Percentiles rank a stretch among this genome's conserved stretches.
Conservation (phyloP, 2,797 vertebrate species). For the Anniella stebbinsi region DNA sequence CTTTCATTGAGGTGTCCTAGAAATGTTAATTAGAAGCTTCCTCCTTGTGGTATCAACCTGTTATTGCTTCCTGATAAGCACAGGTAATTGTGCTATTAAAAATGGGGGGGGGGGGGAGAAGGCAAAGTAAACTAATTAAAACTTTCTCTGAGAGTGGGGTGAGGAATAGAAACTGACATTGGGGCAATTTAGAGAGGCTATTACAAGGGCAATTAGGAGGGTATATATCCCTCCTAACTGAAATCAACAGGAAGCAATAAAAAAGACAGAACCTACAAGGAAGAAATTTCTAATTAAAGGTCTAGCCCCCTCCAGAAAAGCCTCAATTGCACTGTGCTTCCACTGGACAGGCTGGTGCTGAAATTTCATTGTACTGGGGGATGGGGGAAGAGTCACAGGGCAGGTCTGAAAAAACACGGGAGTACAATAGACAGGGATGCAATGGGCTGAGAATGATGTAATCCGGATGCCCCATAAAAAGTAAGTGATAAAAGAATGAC, state of each 20-base stretch:
- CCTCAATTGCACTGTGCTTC: not conserved
- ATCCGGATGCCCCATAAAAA: not conserved
- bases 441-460: not conserved
- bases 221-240: not conserved
- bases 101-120: not conserved
- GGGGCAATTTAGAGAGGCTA: not conserved
- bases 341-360: not conserved
- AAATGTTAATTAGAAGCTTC: not conserved
- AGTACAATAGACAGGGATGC: too few relatives aligned
- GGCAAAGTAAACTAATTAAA: not conserved
- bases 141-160: not conserved
- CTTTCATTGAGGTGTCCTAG: not conserved
- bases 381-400: not conserved
- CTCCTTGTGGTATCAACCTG: not conserved
- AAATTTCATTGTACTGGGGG: not conserved
- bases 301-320: not conserved
- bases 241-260: conserved; percentile 6
- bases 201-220: not conserved
- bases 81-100: not conserved
- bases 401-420: not conserved
- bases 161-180: not conserved
- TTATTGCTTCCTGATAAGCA: not conserved
- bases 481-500: not conserved
- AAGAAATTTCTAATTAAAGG: conserved; percentile 11
- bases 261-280: not conserved